phyloP scores from a whole-genome alignment of 2,888 invertebrate species.

The Horisme vitalbata region DNA sequence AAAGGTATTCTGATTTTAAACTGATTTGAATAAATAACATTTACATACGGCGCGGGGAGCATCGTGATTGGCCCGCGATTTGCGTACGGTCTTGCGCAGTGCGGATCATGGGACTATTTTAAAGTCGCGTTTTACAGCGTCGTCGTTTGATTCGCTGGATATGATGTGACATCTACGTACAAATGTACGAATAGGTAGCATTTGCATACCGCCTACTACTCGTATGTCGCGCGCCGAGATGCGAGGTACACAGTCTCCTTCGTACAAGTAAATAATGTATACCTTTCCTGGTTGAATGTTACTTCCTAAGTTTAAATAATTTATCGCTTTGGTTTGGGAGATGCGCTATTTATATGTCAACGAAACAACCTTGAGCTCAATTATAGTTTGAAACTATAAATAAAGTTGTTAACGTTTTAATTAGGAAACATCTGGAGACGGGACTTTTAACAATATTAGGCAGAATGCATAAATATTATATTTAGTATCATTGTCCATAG shows the following conservation, averaged over 20 bases:
- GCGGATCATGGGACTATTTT: constrained; percentile 51
- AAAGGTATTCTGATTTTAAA: constrained; percentile 67
- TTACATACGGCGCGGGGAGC: constrained; percentile 63
- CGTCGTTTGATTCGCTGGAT: constrained; percentile 62
- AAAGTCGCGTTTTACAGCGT: constrained; percentile 58
- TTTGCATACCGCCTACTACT: constrained; percentile 32
- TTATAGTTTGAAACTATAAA: constrained; percentile 23
- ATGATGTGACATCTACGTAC: constrained; percentile 31
- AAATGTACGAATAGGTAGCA: constrained; percentile 19
- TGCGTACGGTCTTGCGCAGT: constrained; percentile 69
- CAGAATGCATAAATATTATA: background rate
- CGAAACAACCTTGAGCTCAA: constrained; percentile 27
- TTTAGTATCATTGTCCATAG: background rate
- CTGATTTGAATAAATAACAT: constrained; percentile 79
- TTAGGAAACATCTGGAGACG: constrained; percentile 21
- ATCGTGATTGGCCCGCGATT: constrained; percentile 62
- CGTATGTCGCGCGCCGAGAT: background rate
- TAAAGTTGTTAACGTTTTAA: constrained; percentile 22
- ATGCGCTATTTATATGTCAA: constrained; percentile 23
- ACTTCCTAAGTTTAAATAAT: too few species aligned
- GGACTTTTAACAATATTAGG: constrained; percentile 1
- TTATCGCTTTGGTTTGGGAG: background rate
- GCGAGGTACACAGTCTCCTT: background rate
- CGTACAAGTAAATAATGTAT: too few species aligned
- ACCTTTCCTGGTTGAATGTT: too few species aligned